A percentile compares a stretch with the other conserved stretches of the same genome.
Evolutionary conservation across 2,797 vertebrate species (phyloP).

Genomic region (Brotula barbata): DNA sequence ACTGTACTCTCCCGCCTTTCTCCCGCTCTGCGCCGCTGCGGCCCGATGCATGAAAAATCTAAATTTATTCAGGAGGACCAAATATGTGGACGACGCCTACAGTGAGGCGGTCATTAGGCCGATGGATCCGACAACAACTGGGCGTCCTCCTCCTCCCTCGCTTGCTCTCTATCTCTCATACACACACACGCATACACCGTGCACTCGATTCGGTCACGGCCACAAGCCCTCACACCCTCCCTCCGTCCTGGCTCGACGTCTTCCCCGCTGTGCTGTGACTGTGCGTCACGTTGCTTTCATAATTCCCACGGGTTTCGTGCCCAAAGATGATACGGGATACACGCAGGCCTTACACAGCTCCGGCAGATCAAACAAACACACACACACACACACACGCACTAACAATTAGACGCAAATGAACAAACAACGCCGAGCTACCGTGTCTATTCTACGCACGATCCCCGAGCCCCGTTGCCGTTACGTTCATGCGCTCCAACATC

Average conservation of each 20-base stretch:
- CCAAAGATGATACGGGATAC: slow-evolving; percentile 60
- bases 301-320: slow-evolving; percentile 75
- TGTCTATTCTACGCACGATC: slow-evolving; percentile 23
- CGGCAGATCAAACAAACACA: slow-evolving; percentile 28
- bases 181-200: too few species aligned
- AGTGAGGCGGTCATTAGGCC: slow-evolving; percentile 57
- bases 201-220: too few species aligned
- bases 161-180: too few species aligned
- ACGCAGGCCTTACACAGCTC: slow-evolving; percentile 46
- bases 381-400: slow-evolving; percentile 31
- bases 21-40: slow-evolving; percentile 48
- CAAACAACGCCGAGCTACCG: slow-evolving; percentile 38
- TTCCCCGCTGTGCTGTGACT: slow-evolving; percentile 65
- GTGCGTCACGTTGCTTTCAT: slow-evolving; percentile 76
- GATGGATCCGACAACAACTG: slow-evolving; percentile 63
- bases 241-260: slow-evolving; percentile 69
- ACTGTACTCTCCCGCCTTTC: slow-evolving; percentile 54
- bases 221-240: slow-evolving; percentile 63
- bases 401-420: slow-evolving; percentile 53
- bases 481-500: slow-evolving; percentile 27
- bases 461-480: slow-evolving; percentile 26
- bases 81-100: slow-evolving; percentile 32
- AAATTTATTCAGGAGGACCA: slow-evolving; percentile 55
- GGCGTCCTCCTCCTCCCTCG: slow-evolving; percentile 55
- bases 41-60: slow-evolving; percentile 67